phyloP scores from a whole-genome alignment of 2,113 vertebrate genomes.

The Spea multiplicata region DNA sequence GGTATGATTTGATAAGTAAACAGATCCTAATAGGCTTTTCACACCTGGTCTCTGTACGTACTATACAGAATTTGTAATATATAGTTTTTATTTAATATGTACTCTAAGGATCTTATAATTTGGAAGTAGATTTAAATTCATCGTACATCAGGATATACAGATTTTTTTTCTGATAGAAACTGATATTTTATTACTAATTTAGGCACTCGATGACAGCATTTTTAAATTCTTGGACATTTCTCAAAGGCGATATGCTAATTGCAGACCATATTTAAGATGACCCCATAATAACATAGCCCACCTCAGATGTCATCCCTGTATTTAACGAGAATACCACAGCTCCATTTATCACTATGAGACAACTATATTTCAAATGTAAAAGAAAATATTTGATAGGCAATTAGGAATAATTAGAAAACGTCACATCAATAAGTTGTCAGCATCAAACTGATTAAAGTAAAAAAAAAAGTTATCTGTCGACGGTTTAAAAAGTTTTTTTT shows the following conservation, averaged over 20 bases:
- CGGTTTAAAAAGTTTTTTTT: constrained; percentile 65
- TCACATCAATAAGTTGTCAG: constrained; percentile 70
- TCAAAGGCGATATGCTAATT: constrained; percentile 67
- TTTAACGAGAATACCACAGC: constrained; percentile 59
- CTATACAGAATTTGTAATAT: no score
- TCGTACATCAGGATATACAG: not conserved
- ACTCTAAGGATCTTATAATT: not conserved
- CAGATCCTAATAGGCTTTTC: no score
- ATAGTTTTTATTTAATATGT: no score
- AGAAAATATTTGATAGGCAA: constrained; percentile 66
- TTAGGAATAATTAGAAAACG: constrained; percentile 77
- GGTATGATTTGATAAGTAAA: no score
- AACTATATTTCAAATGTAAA: constrained; percentile 62
- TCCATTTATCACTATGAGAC: constrained; percentile 64
- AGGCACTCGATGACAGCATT: constrained; percentile 63
- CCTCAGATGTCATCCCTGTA: constrained; percentile 64
- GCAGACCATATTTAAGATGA: constrained; percentile 68
- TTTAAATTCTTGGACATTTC: constrained; percentile 58
- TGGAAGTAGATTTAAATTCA: not conserved
- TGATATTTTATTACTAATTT: constrained; percentile 52
- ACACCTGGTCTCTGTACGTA: no score
- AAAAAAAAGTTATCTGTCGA: constrained; percentile 67
- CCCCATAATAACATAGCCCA: constrained; percentile 66
- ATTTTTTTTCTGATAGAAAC: not conserved
- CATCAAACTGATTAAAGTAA: constrained; percentile 63